These are phyloP conservation scores for Dromiciops gliroides DNA, from an alignment of 2,113 vertebrate genomes.

Conservation along the genomic window DNA sequence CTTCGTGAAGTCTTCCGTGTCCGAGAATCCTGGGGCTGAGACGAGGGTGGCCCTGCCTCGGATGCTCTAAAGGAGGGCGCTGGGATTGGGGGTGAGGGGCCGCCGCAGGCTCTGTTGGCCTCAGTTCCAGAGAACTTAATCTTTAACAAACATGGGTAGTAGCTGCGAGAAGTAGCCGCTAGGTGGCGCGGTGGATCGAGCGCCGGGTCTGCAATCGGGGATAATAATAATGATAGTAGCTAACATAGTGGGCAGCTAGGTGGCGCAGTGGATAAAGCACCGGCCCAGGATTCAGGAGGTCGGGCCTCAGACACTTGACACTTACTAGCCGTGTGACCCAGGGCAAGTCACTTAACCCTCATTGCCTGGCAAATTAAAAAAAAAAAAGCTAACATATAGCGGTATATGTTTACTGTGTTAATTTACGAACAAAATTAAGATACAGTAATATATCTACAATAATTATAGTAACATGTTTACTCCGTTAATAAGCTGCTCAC, in stretches of 20 bases:
- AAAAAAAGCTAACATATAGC: too few species aligned
- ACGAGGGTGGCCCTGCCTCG: background rate
- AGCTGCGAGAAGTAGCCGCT: background rate
- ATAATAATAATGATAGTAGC: background rate
- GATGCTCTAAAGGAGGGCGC: background rate
- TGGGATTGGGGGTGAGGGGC: background rate
- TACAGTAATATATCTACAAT: background rate
- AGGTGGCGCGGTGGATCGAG: background rate
- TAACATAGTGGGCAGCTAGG: too few species aligned
- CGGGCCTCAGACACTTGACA: too few species aligned
- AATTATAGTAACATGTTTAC: background rate
- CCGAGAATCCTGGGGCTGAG: background rate
- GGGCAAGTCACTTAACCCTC: too few species aligned
- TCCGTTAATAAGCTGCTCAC: background rate
- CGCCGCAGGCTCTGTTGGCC: background rate
- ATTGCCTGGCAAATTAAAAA: too few species aligned
- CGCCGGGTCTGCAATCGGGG: background rate
- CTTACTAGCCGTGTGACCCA: too few species aligned
- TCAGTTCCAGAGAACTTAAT: background rate
- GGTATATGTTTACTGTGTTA: background rate
- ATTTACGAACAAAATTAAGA: background rate
- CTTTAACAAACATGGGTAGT: background rate
- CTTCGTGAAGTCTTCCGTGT: background rate
- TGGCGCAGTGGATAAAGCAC: too few species aligned
- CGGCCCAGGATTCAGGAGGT: too few species aligned